Percentiles rank a stretch among this genome's conserved stretches.
These are phyloP conservation scores for Typhlomys cinereus DNA, from an alignment of 2,113 vertebrate genomes.

Conservation along the genomic window DNA sequence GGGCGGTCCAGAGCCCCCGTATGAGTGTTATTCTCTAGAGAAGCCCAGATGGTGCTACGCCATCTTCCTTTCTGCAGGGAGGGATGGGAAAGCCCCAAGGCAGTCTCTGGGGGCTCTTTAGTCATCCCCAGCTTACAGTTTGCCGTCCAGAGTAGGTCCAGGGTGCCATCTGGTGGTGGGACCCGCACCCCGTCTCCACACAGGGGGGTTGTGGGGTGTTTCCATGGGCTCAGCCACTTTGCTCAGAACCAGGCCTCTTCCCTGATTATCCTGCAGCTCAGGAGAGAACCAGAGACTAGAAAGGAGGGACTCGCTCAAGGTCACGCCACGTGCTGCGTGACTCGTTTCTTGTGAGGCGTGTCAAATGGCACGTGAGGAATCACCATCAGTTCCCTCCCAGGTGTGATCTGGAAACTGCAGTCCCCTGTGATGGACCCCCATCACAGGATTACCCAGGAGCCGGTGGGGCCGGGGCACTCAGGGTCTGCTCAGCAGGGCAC, in stretches of 20 bases:
- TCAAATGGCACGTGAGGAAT: background rate
- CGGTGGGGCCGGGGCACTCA: background rate
- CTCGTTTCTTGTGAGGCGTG: too few species aligned
- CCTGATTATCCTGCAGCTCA: background rate
- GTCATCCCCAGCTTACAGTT: background rate
- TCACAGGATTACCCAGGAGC: background rate
- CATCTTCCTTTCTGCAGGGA: background rate
- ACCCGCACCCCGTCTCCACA: background rate
- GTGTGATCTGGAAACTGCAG: background rate
- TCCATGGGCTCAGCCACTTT: background rate
- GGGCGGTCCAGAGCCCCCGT: too few species aligned
- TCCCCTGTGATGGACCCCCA: too few species aligned
- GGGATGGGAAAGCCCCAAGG: background rate
- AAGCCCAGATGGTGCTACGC: background rate
- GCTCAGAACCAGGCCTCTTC: background rate
- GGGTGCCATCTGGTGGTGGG: background rate
- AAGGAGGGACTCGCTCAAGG: background rate
- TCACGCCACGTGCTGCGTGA: background rate
- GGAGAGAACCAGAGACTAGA: background rate
- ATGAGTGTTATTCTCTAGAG: background rate
- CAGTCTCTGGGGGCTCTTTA: background rate
- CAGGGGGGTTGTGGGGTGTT: background rate
- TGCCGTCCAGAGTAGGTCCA: background rate
- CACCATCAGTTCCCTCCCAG: background rate
- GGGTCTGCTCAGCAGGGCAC: background rate